These are phyloP conservation scores for Abramis brama DNA, from an alignment of 2,113 vertebrate genomes.

Conservation along the genomic window DNA sequence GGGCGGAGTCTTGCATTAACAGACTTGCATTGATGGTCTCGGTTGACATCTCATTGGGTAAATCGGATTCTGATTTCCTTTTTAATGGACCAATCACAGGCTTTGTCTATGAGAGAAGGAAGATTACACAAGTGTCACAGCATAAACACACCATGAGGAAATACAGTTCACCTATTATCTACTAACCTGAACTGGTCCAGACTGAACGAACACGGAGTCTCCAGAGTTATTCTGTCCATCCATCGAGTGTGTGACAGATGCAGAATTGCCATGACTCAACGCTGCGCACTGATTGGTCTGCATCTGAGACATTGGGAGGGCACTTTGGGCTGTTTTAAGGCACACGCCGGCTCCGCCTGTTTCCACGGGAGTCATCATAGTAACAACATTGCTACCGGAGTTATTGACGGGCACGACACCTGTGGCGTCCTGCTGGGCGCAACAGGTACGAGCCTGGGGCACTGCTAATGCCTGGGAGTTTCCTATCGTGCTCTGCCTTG, in stretches of 20 bases:
- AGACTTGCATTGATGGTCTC: slow-evolving; percentile 64
- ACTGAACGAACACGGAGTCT: slow-evolving; percentile 51
- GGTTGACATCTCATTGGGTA: slow-evolving; percentile 63
- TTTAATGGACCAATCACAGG: slow-evolving; percentile 72
- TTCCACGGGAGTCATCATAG: slow-evolving; percentile 72
- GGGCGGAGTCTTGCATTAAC: slow-evolving; percentile 78
- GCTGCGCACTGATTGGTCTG: slow-evolving; percentile 50
- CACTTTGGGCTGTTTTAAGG: slow-evolving; percentile 72
- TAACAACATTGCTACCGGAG: slow-evolving; percentile 63
- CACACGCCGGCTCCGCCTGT: slow-evolving; percentile 67
- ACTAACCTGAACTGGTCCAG: slow-evolving; percentile 56
- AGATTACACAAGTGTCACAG: background rate
- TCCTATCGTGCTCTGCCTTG: slow-evolving; percentile 85
- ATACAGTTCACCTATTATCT: background rate
- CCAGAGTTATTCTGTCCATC: slow-evolving; percentile 52
- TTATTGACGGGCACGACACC: slow-evolving; percentile 48
- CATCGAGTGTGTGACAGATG: slow-evolving; percentile 26
- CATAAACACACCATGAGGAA: background rate
- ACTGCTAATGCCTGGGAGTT: slow-evolving; percentile 87
- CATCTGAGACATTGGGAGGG: slow-evolving; percentile 54
- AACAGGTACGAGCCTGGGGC: slow-evolving; percentile 77
- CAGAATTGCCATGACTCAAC: slow-evolving; percentile 39
- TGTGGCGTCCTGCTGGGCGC: slow-evolving; percentile 65
- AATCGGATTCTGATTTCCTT: slow-evolving; percentile 78
- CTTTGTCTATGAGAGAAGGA: slow-evolving; percentile 65